These are phyloP conservation scores for Morus bassanus DNA, from an alignment of 2,797 vertebrate genomes.

Conservation along the genomic window DNA sequence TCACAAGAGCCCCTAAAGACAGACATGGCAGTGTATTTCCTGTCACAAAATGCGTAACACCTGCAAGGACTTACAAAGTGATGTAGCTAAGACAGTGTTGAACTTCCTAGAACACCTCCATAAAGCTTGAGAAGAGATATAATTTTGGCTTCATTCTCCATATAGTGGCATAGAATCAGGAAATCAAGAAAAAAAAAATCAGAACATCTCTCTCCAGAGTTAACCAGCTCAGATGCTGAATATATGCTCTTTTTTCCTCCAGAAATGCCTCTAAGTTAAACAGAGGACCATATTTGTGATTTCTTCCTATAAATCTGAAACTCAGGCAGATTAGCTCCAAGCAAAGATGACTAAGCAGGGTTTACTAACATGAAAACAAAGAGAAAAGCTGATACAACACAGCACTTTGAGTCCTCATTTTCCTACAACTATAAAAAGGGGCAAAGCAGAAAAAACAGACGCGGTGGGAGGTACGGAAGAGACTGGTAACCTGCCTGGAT, in stretches of 20 bases:
- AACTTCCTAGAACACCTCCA: neutral
- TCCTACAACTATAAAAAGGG: neutral
- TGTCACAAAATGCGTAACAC: accelerated
- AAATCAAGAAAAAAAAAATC: neutral
- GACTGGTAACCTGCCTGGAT: neutral
- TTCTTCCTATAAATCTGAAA: neutral
- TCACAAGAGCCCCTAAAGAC: neutral
- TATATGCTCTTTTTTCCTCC: neutral
- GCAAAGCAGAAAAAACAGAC: neutral
- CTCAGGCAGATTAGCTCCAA: neutral
- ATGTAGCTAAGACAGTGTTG: neutral
- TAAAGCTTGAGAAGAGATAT: neutral
- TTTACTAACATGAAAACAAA: neutral
- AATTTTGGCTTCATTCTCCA: neutral
- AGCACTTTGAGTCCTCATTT: neutral
- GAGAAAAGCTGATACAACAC: neutral
- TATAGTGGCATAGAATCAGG: neutral
- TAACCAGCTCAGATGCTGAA: neutral
- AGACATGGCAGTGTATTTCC: neutral
- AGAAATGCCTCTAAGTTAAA: neutral
- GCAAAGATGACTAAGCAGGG: neutral
- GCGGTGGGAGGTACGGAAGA: neutral
- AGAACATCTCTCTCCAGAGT: neutral
- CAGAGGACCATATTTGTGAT: neutral
- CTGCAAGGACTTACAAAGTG: neutral